Percentiles rank a stretch among this genome's conserved stretches.
phyloP scores from a whole-genome alignment of 2,888 invertebrate genomes.

The Polydrusus cervinus region DNA sequence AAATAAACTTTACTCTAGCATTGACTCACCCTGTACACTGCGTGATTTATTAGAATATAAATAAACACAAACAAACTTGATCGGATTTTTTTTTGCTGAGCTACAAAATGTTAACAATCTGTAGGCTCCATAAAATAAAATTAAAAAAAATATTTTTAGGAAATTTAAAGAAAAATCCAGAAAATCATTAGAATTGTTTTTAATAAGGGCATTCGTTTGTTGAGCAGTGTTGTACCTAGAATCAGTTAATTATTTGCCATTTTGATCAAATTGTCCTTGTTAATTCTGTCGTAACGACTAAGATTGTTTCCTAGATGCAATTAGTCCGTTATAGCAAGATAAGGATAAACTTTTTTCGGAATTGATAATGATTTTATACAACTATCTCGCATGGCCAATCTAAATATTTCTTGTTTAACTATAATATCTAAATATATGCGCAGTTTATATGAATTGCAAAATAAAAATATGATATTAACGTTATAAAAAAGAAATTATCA shows the following conservation, averaged over 20 bases:
- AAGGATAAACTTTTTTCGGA: constrained; percentile 56
- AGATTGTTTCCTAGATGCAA: constrained; percentile 46
- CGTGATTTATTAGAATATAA: too few species aligned
- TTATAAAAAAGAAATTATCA: constrained; percentile 27
- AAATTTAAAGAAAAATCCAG: too few species aligned
- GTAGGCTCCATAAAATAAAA: too few species aligned
- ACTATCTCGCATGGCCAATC: constrained; percentile 63
- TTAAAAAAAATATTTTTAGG: too few species aligned
- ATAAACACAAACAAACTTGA: too few species aligned
- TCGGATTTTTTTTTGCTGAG: too few species aligned
- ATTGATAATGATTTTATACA: constrained; percentile 58
- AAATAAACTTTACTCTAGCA: too few species aligned
- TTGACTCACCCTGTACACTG: too few species aligned
- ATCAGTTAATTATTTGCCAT: constrained; percentile 23
- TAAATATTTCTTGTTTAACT: constrained; percentile 40
- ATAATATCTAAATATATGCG: background rate
- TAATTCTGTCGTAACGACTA: constrained; percentile 14
- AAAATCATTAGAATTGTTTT: too few species aligned
- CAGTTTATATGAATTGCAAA: constrained; percentile 11
- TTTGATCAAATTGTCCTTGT: constrained; percentile 31
- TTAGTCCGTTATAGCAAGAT: constrained; percentile 53
- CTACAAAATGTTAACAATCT: too few species aligned
- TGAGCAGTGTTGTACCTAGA: too few species aligned
- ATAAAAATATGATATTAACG: constrained; percentile 4
- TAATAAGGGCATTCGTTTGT: too few species aligned